These are phyloP conservation scores for Callocephalon fimbriatum DNA, from an alignment of 2,113 vertebrate species.

Conservation along the genomic window DNA sequence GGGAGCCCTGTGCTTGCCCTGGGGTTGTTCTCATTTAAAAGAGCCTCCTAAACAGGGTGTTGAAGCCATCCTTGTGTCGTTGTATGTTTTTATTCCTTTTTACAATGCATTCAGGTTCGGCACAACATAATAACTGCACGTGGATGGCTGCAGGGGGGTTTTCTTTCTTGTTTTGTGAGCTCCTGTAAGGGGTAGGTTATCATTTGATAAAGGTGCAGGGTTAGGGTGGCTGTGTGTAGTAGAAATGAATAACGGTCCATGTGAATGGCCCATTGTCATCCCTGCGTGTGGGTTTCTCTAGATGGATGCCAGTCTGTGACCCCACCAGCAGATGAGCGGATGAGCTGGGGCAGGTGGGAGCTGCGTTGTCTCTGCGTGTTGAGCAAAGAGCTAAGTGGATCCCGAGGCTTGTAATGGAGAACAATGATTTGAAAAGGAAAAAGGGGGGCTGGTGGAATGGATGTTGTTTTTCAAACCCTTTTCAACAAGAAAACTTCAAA, in stretches of 20 bases:
- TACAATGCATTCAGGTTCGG: background rate
- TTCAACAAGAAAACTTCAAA: background rate
- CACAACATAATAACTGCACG: background rate
- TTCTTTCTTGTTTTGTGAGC: background rate
- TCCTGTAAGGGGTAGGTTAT: background rate
- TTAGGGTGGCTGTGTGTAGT: background rate
- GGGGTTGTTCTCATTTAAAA: background rate
- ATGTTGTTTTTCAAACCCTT: background rate
- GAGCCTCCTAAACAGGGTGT: background rate
- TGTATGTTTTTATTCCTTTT: background rate
- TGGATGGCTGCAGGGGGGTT: background rate
- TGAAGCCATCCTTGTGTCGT: background rate
- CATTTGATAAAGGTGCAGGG: background rate
- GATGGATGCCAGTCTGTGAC: background rate
- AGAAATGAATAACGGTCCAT: background rate
- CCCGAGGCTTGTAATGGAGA: background rate
- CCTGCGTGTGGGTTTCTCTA: background rate
- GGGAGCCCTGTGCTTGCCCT: accelerated
- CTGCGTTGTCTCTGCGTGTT: background rate
- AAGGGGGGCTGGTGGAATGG: background rate
- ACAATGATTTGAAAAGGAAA: background rate
- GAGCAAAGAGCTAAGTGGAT: background rate
- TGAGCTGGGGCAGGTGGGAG: background rate
- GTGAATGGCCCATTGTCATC: background rate
- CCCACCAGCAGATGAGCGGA: background rate